Evolutionary conservation across 2,888 invertebrate genomes (phyloP).

Genomic region (Theretra japonica): DNA sequence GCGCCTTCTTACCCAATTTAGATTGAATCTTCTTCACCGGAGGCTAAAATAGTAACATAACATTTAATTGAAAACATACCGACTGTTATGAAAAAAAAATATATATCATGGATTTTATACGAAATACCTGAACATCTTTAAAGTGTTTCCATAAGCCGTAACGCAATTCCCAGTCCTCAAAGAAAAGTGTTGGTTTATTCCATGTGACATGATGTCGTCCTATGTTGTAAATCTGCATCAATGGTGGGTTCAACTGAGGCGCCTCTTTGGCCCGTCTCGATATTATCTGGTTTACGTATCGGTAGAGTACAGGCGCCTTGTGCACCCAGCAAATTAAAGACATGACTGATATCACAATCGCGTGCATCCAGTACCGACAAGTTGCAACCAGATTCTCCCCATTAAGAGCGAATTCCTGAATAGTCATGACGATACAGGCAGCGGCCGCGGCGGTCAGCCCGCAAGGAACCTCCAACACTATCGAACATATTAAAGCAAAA

Average conservation of each 20-base stretch:
- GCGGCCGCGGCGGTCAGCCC: constrained; percentile 85
- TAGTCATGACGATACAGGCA: constrained; percentile 84
- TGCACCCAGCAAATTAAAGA: constrained; percentile 87
- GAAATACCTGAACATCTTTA: constrained; percentile 50
- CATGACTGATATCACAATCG: constrained; percentile 84
- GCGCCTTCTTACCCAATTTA: constrained; percentile 12
- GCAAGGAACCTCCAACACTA: constrained; percentile 85
- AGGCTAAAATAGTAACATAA: neutral
- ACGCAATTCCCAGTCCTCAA: constrained; percentile 87
- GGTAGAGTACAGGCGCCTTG: constrained; percentile 82
- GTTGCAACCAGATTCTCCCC: constrained; percentile 59
- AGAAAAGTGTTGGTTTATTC: constrained; percentile 86
- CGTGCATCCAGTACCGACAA: constrained; percentile 83
- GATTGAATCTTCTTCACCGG: neutral
- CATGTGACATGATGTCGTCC: constrained; percentile 83
- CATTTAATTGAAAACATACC: too few species aligned
- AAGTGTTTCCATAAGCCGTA: constrained; percentile 87
- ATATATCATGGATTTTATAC: too few species aligned
- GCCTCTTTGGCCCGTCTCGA: constrained; percentile 84
- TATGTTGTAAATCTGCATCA: constrained; percentile 80
- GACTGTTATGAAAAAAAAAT: too few species aligned
- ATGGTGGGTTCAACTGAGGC: constrained; percentile 87
- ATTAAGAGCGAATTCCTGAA: constrained; percentile 84
- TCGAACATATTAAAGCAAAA: constrained; percentile 82
- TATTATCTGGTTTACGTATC: constrained; percentile 84